Conservation (phyloP, 2,113 vertebrate species). For the Sarotherodon lohbergeri region DNA sequence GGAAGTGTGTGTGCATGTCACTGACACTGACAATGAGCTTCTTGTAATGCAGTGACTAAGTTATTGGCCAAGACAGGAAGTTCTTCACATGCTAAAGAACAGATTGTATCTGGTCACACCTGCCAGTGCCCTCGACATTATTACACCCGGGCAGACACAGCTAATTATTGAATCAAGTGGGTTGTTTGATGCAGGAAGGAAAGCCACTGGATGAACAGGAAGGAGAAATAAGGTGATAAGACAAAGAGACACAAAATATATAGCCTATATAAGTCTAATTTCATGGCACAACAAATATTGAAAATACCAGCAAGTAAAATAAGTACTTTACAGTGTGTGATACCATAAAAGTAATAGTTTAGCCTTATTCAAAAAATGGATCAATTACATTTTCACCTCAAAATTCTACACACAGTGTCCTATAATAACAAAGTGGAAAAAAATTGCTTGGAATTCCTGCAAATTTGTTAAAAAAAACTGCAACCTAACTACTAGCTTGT, state of each 20-base stretch:
- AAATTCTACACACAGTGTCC: not conserved
- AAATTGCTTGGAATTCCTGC: not conserved
- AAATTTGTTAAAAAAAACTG: not conserved
- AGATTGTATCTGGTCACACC: constrained; percentile 36
- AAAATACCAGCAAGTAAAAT: not conserved
- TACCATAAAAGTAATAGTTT: not conserved
- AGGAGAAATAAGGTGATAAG: not conserved
- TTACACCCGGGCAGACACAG: constrained; percentile 13
- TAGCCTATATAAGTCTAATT: not conserved
- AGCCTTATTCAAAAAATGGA: not conserved
- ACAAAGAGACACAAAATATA: not conserved
- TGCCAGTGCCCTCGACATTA: constrained; percentile 3
- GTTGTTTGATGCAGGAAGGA: not conserved
- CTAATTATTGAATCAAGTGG: constrained; percentile 21
- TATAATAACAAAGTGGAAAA: not conserved
- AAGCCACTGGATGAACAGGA: not conserved
- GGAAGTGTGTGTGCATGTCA: not conserved
- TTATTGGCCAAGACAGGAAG: constrained; percentile 22
- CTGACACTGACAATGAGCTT: constrained; percentile 12
- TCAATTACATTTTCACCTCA: not conserved
- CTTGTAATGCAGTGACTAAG: constrained; percentile 7
- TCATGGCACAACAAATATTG: not conserved
- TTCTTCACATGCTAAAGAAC: constrained; percentile 30
- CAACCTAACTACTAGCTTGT: not conserved
- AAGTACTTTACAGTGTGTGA: not conserved